These are phyloP conservation scores for Goniozus legneri DNA, from an alignment of 1,140 invertebrate species.

Conservation along the genomic window DNA sequence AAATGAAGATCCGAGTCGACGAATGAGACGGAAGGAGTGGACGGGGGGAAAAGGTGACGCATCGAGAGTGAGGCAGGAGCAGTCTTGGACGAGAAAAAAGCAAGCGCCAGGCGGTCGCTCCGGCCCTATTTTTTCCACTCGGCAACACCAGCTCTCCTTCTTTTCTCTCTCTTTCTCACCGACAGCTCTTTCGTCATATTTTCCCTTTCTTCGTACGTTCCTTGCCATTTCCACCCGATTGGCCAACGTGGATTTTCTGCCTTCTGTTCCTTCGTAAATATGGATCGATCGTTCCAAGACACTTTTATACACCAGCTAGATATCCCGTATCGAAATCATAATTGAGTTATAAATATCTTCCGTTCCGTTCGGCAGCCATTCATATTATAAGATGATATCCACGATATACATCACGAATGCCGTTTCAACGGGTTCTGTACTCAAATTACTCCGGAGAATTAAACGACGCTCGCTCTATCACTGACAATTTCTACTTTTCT, in stretches of 20 bases:
- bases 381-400: too few species aligned
- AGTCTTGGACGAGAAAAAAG: neutral
- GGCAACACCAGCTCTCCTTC: conserved; percentile 6
- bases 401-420: too few species aligned
- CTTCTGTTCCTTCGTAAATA: too few species aligned
- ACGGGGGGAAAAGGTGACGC: neutral
- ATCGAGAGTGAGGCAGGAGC: neutral
- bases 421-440: too few species aligned
- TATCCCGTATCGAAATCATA: too few species aligned
- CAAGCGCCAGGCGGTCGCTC: conserved; percentile 12
- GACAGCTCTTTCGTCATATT: conserved; percentile 7
- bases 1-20: neutral
- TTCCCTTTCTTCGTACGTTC: conserved; percentile 6
- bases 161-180: conserved; percentile 9
- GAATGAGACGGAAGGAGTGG: neutral
- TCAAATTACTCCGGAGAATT: too few species aligned
- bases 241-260: neutral
- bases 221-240: neutral
- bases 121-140: conserved; percentile 24
- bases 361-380: too few species aligned
- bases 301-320: too few species aligned
- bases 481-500: too few species aligned
- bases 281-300: too few species aligned
- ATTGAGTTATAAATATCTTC: too few species aligned
- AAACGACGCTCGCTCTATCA: too few species aligned